Evolutionary conservation across 1,140 invertebrate genomes (phyloP).

Genomic region (Papilio aristodemus): DNA sequence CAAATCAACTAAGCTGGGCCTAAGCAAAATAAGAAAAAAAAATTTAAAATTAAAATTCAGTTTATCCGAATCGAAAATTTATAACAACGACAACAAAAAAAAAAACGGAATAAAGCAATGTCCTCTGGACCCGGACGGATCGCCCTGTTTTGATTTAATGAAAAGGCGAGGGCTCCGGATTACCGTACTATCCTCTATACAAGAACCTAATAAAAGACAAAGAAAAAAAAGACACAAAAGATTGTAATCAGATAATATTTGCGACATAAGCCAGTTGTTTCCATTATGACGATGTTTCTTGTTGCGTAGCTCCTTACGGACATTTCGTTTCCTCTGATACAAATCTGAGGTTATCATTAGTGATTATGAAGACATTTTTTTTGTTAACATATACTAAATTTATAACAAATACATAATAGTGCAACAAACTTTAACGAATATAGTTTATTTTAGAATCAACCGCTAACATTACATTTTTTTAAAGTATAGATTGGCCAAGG

Average conservation of each 20-base stretch:
- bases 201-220: constrained; percentile 25
- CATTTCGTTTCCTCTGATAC: background rate
- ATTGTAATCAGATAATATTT: constrained; percentile 31
- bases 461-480: no score
- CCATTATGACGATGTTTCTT: constrained; percentile 7
- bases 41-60: background rate
- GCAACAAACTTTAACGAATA: no score
- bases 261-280: constrained; percentile 17
- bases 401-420: no score
- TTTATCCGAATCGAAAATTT: background rate
- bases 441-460: no score
- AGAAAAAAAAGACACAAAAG: constrained; percentile 24
- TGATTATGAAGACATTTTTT: background rate
- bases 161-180: constrained; percentile 20
- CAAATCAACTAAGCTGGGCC: background rate
- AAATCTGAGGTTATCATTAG: background rate
- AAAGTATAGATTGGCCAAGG: no score
- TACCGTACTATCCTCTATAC: constrained; percentile 11
- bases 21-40: background rate
- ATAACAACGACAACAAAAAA: background rate
- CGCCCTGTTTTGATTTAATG: constrained; percentile 19
- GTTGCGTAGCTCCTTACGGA: background rate
- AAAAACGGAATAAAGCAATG: constrained; percentile 18
- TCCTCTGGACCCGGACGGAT: background rate
- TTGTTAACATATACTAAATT: background rate